Conservation (phyloP, 2,797 vertebrate genomes). For the Thamnophis elegans region DNA sequence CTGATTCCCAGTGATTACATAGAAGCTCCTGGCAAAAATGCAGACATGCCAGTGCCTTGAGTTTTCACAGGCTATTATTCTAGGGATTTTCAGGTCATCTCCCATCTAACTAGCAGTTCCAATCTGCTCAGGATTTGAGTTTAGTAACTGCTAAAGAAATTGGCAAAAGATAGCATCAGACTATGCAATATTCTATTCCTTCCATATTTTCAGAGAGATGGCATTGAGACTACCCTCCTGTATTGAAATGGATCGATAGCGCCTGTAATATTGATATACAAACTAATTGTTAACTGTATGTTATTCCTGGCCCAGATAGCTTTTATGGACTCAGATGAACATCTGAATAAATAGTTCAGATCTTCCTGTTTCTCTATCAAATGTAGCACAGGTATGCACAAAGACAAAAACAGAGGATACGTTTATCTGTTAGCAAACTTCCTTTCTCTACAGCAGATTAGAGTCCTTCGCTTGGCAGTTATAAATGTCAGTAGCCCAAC, state of each 20-base stretch:
- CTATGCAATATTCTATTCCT: no score
- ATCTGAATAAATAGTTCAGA: background rate
- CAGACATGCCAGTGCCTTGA: background rate
- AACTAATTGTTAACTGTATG: background rate
- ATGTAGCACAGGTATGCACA: background rate
- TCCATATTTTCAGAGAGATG: background rate
- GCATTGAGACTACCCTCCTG: background rate
- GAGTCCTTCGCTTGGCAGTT: no score
- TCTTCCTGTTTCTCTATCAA: background rate
- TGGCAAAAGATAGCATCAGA: background rate
- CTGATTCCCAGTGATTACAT: background rate
- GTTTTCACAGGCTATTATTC: background rate
- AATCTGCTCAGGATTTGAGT: background rate
- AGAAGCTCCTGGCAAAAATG: background rate
- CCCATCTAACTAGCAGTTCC: background rate
- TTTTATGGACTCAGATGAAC: background rate
- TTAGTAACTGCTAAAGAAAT: background rate
- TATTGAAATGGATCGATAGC: background rate
- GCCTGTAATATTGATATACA: background rate
- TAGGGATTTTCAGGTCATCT: background rate
- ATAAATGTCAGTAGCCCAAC: background rate
- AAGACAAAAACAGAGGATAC: background rate
- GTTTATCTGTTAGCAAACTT: background rate
- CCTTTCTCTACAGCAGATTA: background rate
- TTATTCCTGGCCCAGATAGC: background rate